Evolutionary conservation across 1,140 invertebrate genomes (phyloP), one percentile per base, ranked within the genome.

Genomic region (Drosophila yakuba): DNA sequence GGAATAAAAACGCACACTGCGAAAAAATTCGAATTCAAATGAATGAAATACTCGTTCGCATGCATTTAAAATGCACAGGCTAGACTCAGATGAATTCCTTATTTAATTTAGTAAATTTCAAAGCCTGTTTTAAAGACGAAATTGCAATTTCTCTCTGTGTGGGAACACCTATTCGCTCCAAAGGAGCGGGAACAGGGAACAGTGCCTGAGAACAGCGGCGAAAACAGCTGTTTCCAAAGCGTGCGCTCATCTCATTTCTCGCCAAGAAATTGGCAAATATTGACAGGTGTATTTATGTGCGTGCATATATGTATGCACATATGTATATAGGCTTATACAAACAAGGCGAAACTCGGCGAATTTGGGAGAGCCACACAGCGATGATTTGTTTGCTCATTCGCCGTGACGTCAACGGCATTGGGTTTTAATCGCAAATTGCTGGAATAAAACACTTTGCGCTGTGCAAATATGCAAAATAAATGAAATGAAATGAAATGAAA

Each of bases 361-460:
- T 80, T 80, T 76, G 58, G 51, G 43, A 48, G 67, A 47, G 63
- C 25, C 17, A 17, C 41, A 39, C 38, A 10, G 25, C 51, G 43
- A 48, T 78, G 72, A 74, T 78, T 83, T 83, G 78, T 82, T 71
- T 71, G 44, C 51, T 57, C 66, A 32, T 57, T 71, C 35, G 51
- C 52, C 15, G 44, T 71, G 80, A 82, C 80, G 80, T 83, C 80
- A 82, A 62, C 74, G 47, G n/a, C 47, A 12, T n/a, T 48, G 52
- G 15, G 32, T 47, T 44, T 79, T 38, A 57, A 72, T 78, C 57
- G 67, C 43, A 45, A 17, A 20, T 45, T 17, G 17, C 17, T 23
- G 39, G 50, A 55, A 57, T 57, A 35, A 71, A 57, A 56, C 36
- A 45, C 32, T 56, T 44, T 28, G 52, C 32, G 36, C 38, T 68